Conservation (phyloP, 2,797 vertebrate species). For the Carduelis carduelis region DNA sequence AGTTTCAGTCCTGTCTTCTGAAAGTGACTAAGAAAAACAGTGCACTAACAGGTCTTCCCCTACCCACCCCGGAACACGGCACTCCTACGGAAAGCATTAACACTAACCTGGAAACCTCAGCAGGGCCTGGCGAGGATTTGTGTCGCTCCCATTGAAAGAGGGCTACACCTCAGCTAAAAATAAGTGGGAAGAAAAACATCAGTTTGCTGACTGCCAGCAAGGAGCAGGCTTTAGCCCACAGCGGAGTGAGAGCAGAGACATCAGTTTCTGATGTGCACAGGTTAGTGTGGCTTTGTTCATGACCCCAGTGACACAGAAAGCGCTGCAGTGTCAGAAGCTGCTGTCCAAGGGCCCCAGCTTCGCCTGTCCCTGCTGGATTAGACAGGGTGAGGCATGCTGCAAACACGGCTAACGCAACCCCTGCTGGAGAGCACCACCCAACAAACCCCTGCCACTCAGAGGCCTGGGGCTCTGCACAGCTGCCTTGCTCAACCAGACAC, state of each 20-base stretch:
- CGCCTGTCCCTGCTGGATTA: neutral
- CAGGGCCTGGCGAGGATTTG: neutral
- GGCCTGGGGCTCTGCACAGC: neutral
- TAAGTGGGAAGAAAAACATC: neutral
- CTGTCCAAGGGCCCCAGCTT: neutral
- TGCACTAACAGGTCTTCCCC: neutral
- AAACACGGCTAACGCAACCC: neutral
- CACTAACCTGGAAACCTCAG: neutral
- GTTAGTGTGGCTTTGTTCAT: neutral
- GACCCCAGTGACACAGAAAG: neutral
- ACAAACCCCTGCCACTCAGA: neutral
- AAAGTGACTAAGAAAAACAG: neutral
- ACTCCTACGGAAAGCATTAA: neutral
- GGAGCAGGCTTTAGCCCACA: neutral
- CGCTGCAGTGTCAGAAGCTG: neutral
- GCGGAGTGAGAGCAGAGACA: neutral
- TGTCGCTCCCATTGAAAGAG: neutral
- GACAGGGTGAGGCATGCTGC: fast-evolving
- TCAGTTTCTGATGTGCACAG: neutral
- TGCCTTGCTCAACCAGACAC: neutral
- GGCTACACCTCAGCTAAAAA: neutral
- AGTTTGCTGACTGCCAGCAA: neutral
- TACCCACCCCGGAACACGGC: neutral
- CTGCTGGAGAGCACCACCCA: neutral
- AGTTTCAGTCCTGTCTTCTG: neutral